Evolutionary conservation across 23 tunicate species (phyloP).

Genomic region (Trididemnum nubilum): DNA sequence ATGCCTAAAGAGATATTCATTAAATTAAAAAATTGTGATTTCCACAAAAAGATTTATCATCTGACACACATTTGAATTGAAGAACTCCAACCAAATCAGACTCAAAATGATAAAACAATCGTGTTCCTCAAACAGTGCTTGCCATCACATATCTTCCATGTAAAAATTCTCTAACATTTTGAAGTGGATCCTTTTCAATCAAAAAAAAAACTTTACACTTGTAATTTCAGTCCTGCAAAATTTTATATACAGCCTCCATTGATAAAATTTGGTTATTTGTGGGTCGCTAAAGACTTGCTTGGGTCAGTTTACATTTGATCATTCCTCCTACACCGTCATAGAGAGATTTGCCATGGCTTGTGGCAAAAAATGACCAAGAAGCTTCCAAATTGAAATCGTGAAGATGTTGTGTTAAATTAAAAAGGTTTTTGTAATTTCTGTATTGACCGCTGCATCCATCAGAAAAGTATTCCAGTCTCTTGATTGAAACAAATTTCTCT

Average conservation of each 20-base stretch:
- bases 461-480: slow-evolving; percentile 11
- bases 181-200: too few relatives aligned
- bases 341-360: slow-evolving; percentile 58
- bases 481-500: slow-evolving; percentile 22
- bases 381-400: slow-evolving; percentile 21
- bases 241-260: too few relatives aligned
- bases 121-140: slow-evolving; percentile 17
- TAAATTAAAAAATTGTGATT: slow-evolving; percentile 7
- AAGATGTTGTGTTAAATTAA: slow-evolving; percentile 16
- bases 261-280: neutral
- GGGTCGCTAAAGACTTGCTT: slow-evolving; percentile 30
- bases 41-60: slow-evolving; percentile 13
- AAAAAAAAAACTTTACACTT: too few relatives aligned
- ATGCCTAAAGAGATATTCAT: neutral
- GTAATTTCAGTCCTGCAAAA: too few relatives aligned
- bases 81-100: slow-evolving; percentile 15
- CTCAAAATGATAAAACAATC: slow-evolving; percentile 17
- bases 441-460: slow-evolving; percentile 34
- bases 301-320: slow-evolving; percentile 1
- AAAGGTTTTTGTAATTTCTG: slow-evolving; percentile 28
- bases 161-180: neutral
- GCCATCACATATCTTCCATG: neutral
- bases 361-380: slow-evolving; percentile 41
- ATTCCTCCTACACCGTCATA: slow-evolving; percentile 32
- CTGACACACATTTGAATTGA: slow-evolving; percentile 14